phyloP scores from a whole-genome alignment of 2,888 invertebrate species.

The Cordilura impudica region DNA sequence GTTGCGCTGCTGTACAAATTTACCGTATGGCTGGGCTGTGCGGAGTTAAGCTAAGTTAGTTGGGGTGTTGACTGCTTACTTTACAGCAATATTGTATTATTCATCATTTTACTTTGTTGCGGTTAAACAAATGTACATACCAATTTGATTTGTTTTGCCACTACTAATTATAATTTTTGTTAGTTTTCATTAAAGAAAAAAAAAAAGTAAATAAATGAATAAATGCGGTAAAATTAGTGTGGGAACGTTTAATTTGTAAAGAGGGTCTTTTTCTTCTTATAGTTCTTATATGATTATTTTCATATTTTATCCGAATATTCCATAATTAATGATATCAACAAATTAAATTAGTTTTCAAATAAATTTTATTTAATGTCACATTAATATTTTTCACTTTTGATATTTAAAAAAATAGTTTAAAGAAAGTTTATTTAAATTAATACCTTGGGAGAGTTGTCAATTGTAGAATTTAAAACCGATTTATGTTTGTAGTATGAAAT shows the following conservation, averaged over 20 bases:
- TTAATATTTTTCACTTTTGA: slow-evolving; percentile 44
- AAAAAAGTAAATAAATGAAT: slow-evolving; percentile 37
- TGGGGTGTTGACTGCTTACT: slow-evolving; percentile 57
- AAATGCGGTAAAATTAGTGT: slow-evolving; percentile 61
- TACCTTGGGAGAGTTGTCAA: background rate
- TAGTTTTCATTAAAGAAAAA: slow-evolving; percentile 27
- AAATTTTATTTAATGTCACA: slow-evolving; percentile 54
- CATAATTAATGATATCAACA: slow-evolving; percentile 48
- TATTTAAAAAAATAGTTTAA: background rate
- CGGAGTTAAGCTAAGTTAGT: slow-evolving; percentile 11
- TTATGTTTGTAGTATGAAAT: too few relatives aligned
- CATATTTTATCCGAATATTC: slow-evolving; percentile 10
- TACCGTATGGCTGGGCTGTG: background rate
- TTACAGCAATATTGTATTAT: slow-evolving; percentile 15
- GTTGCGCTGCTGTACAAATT: slow-evolving; percentile 40
- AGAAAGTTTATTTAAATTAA: slow-evolving; percentile 4
- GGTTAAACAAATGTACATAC: slow-evolving; percentile 43
- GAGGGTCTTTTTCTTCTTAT: background rate
- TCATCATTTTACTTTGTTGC: slow-evolving; percentile 11
- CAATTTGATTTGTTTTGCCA: slow-evolving; percentile 62
- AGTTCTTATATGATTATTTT: background rate
- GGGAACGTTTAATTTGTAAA: slow-evolving; percentile 47
- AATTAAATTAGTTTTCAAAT: slow-evolving; percentile 55
- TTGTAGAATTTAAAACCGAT: too few relatives aligned
- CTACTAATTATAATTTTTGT: slow-evolving; percentile 58